Base-by-base conservation (phyloP, 2,113 vertebrate species). In the Ammospiza nelsoni region DNA sequence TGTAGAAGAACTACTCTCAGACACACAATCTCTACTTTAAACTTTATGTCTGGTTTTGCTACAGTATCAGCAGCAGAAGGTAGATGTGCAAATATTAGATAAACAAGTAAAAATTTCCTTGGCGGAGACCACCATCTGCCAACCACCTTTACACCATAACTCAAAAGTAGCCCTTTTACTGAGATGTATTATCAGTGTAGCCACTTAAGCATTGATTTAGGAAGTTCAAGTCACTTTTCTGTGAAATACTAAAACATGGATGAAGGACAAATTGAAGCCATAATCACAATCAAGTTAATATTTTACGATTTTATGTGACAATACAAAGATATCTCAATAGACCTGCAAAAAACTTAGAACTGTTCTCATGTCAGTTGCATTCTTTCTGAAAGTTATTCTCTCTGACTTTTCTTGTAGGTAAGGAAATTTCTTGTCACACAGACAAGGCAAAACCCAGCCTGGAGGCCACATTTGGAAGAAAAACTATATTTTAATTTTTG, bases 291-390 rank as follows among this genome's bases (percentile, higher is more conserved):
- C 5, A 74, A 58, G 10, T 19, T 43, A 31, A 20, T 49, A 58
- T 49, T 22, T 27, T 61, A 4, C 0, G 1, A 66, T 69, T 69
- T 78, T 7, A 7, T 35, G 37, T 41, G 46, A 21, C 29, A 62
- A 24, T 22, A 15, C 2, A 46, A 54, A 81, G 65, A 9, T 2
- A 4, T 39, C 15, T 78, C 51, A 66, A 15, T 23, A 71, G 5
- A 44, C 6, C 37, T 4, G 14, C 1, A 85, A 74, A 71, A 71
- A 73, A 11, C 5, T 31, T 43, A 27, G 11, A 67, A 49, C 8
- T 5, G 1, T 49, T 58, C 37, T 51, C 6, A 20, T 33, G 9
- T 51, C 84, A 76, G 5, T 10, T 44, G 27, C 0, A 0, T 33
- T 87, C 5, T 28, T 90, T 66, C 37, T 61, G 66, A 44, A 67